These are phyloP conservation scores for Nebria brevicollis DNA, from an alignment of 2,888 invertebrate genomes.

Conservation along the genomic window DNA sequence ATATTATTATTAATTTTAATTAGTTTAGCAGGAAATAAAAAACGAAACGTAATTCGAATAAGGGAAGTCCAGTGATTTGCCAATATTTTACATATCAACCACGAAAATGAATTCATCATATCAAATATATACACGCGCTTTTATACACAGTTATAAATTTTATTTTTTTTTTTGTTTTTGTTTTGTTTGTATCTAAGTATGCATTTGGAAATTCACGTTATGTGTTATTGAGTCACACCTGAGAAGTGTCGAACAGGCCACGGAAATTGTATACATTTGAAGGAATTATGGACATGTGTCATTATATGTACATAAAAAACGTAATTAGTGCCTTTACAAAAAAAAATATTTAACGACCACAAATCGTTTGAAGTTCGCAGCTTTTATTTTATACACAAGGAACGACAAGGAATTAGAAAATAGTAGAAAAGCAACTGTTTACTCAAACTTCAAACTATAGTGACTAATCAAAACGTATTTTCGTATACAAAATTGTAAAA, in stretches of 20 bases:
- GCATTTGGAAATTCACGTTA: not conserved
- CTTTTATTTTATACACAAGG: slow-evolving; percentile 4
- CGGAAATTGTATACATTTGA: slow-evolving; percentile 52
- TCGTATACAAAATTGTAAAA: slow-evolving; percentile 44
- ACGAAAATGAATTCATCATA: slow-evolving; percentile 48
- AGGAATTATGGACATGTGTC: too few relatives aligned
- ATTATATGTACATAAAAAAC: not conserved
- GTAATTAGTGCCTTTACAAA: not conserved
- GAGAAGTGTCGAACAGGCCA: slow-evolving; percentile 52
- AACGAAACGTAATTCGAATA: slow-evolving; percentile 31
- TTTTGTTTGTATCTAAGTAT: not conserved
- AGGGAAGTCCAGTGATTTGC: slow-evolving; percentile 56
- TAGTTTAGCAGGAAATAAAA: not conserved
- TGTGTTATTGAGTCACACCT: slow-evolving; percentile 45
- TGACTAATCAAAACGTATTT: slow-evolving; percentile 3
- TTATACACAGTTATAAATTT: slow-evolving; percentile 25
- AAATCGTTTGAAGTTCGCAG: not conserved
- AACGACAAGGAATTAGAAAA: not conserved
- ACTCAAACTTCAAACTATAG: slow-evolving; percentile 18
- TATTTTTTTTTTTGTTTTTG: not conserved
- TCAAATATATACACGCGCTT: slow-evolving; percentile 50
- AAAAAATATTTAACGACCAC: not conserved
- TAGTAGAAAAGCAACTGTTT: slow-evolving; percentile 2
- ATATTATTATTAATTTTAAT: not conserved
- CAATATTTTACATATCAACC: slow-evolving; percentile 54